These are phyloP conservation scores for Polymixis lichenea DNA, from an alignment of 2,888 invertebrate genomes.

Conservation along the genomic window DNA sequence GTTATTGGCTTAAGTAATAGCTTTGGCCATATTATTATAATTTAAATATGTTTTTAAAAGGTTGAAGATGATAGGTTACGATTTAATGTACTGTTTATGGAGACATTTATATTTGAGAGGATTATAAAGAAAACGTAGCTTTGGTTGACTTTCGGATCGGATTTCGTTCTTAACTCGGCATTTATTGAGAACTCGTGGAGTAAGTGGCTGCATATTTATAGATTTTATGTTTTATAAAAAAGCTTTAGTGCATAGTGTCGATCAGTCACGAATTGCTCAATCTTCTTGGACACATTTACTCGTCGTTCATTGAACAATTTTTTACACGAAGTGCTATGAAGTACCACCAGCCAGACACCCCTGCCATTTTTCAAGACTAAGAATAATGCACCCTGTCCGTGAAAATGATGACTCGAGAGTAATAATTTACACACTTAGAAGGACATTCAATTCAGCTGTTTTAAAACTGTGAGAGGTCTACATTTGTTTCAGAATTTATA, in stretches of 20 bases:
- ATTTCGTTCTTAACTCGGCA: slow-evolving; percentile 26
- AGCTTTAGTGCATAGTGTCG: background rate
- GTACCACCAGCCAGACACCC: slow-evolving; percentile 29
- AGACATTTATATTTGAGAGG: slow-evolving; percentile 47
- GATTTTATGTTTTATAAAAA: background rate
- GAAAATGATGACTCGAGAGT: slow-evolving; percentile 49
- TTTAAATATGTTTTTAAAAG: slow-evolving; percentile 72
- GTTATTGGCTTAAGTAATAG: slow-evolving; percentile 66
- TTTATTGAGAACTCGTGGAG: slow-evolving; percentile 5
- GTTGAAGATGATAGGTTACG: slow-evolving; percentile 69
- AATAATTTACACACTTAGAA: slow-evolving; percentile 47
- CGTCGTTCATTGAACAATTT: background rate
- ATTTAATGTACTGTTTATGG: slow-evolving; percentile 68
- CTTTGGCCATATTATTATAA: slow-evolving; percentile 67
- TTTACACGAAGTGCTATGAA: slow-evolving; percentile 44
- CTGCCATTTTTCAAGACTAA: slow-evolving; percentile 47
- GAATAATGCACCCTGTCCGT: slow-evolving; percentile 50
- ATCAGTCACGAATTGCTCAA: slow-evolving; percentile 3
- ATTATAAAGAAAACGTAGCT: slow-evolving; percentile 35
- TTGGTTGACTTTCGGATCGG: slow-evolving; percentile 19
- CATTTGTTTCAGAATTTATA: background rate
- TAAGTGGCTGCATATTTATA: background rate
- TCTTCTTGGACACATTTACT: background rate
- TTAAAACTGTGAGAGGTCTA: slow-evolving; percentile 8
- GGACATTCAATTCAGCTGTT: slow-evolving; percentile 33